Evolutionary conservation across 2,113 vertebrate genomes (phyloP).

Genomic region (Mystacornis crossleyi): DNA sequence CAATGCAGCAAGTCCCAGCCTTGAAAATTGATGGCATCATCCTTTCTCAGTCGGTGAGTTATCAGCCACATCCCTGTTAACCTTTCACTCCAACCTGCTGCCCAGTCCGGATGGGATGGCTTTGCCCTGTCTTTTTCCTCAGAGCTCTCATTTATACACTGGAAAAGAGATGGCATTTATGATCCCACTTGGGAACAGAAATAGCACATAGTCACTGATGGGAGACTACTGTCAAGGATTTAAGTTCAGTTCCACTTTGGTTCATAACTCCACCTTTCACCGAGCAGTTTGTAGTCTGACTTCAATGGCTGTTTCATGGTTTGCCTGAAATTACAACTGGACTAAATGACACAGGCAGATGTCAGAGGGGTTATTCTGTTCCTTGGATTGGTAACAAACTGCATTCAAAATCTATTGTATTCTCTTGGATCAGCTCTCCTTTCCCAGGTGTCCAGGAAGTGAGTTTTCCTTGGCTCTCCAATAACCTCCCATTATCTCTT

Average conservation of each 20-base stretch:
- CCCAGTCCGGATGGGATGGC: not conserved
- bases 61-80: not conserved
- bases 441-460: not conserved
- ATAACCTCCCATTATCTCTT: not conserved
- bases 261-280: not conserved
- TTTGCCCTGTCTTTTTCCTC: not conserved
- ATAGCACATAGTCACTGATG: not conserved
- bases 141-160: not conserved
- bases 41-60: constrained; percentile 91
- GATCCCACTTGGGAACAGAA: not conserved
- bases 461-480: not conserved
- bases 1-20: constrained; percentile 93
- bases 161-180: not conserved
- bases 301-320: not conserved
- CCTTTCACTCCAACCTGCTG: not conserved
- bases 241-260: not conserved
- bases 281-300: not conserved
- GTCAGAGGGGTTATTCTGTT: not conserved
- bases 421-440: not conserved
- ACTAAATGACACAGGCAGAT: not conserved
- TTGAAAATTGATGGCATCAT: constrained; percentile 89
- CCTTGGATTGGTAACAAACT: not conserved
- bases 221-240: not conserved
- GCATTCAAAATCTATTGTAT: not conserved
- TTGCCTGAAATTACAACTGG: not conserved